Percentiles rank a stretch among this genome's conserved stretches.
phyloP scores from a whole-genome alignment of 2,797 vertebrate genomes.

The Anisognathus igniventris region DNA sequence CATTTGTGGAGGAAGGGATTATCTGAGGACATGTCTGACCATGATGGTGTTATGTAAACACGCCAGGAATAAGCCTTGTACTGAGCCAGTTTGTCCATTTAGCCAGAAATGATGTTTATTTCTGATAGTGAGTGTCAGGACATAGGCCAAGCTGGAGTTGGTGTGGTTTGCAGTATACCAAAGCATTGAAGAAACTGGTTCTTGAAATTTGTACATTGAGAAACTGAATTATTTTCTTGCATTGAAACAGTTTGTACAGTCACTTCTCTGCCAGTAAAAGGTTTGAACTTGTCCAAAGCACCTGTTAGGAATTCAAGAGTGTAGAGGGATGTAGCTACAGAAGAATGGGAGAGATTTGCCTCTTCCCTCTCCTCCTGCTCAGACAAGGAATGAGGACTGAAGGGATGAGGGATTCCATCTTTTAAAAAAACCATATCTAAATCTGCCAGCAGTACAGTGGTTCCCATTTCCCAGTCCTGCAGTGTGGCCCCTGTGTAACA shows the following conservation, averaged over 20 bases:
- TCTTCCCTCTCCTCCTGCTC: background rate
- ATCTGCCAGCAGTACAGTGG: background rate
- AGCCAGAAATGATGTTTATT: background rate
- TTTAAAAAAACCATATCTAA: background rate
- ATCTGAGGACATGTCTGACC: slow-evolving; percentile 49
- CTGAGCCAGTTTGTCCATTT: background rate
- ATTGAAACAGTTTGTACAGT: background rate
- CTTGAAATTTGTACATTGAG: background rate
- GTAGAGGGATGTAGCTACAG: background rate
- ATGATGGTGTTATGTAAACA: slow-evolving; percentile 33
- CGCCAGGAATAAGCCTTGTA: background rate
- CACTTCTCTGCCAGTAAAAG: background rate
- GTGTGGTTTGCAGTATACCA: background rate
- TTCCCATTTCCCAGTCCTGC: background rate
- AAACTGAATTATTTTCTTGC: background rate
- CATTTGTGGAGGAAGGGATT: slow-evolving; percentile 38
- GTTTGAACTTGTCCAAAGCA: background rate
- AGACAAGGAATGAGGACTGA: background rate
- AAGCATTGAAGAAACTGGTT: background rate
- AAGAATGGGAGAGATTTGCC: background rate
- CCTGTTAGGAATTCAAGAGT: background rate
- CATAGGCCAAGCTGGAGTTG: background rate
- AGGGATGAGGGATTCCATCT: background rate
- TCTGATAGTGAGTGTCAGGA: background rate
- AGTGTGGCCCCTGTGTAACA: background rate